Conservation (phyloP, 1,140 invertebrate species). For the Muscidifurax raptorellus region DNA sequence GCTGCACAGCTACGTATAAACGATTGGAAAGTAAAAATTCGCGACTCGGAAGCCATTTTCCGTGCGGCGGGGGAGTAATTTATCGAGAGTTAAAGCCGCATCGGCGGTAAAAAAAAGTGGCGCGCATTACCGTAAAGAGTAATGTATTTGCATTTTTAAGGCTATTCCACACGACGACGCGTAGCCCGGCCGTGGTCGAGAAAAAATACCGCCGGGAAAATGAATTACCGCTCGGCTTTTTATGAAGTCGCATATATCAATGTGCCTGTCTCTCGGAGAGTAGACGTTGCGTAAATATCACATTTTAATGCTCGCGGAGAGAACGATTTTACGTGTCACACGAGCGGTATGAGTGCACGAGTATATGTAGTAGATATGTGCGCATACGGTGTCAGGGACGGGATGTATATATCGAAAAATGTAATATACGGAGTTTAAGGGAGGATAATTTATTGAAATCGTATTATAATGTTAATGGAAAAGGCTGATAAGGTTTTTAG, state of each 20-base stretch:
- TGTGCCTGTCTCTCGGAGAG: conserved; percentile 5
- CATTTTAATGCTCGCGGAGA: conserved; percentile 13
- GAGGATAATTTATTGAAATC: neutral
- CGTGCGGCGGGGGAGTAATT: neutral
- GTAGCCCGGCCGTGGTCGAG: neutral
- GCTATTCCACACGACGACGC: conserved; percentile 8
- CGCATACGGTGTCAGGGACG: neutral
- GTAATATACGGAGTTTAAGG: neutral
- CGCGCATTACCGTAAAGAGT: neutral
- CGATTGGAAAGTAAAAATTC: too few species aligned
- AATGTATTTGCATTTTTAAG: conserved; percentile 31
- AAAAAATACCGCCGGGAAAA: conserved; percentile 31
- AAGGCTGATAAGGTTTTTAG: neutral
- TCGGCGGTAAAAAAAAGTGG: neutral
- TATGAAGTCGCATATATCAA: conserved; percentile 42
- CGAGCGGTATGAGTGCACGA: too few species aligned
- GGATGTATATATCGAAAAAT: neutral
- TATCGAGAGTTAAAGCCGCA: neutral
- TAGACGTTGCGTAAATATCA: conserved; percentile 40
- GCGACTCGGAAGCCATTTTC: neutral
- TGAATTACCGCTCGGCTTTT: conserved; percentile 22
- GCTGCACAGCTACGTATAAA: too few species aligned
- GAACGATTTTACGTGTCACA: neutral
- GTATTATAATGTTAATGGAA: neutral
- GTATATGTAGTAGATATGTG: neutral